Evolutionary conservation across 1,140 invertebrate genomes (phyloP).

Genomic region (Drosophila sp.): DNA sequence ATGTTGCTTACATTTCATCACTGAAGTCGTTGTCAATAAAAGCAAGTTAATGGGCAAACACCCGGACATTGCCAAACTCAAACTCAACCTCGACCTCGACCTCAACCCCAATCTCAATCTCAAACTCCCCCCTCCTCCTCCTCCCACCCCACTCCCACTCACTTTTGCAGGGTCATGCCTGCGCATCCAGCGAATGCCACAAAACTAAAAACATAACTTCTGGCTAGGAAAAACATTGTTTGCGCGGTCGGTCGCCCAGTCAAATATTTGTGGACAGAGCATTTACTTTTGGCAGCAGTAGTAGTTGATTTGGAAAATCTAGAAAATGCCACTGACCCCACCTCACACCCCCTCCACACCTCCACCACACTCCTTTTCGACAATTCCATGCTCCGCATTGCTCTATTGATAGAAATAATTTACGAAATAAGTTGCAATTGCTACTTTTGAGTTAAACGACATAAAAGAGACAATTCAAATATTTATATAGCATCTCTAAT

Average conservation of each 20-base stretch:
- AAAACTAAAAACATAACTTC: constrained; percentile 74
- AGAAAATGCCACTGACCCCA: constrained; percentile 26
- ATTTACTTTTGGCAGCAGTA: constrained; percentile 49
- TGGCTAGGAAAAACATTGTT: constrained; percentile 71
- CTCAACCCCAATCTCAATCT: background rate
- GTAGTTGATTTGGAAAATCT: constrained; percentile 60
- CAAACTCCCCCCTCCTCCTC: background rate
- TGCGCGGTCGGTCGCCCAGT: constrained; percentile 55
- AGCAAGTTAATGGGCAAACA: constrained; percentile 78
- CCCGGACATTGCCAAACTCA: constrained; percentile 9
- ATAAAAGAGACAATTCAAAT: constrained; percentile 7
- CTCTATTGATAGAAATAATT: constrained; percentile 19
- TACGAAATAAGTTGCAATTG: background rate
- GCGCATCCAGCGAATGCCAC: constrained; percentile 25
- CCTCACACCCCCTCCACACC: background rate
- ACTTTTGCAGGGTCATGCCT: background rate
- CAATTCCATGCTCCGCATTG: background rate
- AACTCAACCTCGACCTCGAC: too few relatives aligned
- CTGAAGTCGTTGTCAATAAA: constrained; percentile 79
- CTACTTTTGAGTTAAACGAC: constrained; percentile 22
- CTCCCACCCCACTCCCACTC: too few relatives aligned
- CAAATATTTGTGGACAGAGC: constrained; percentile 74
- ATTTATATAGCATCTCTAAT: constrained; percentile 2
- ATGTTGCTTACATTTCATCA: constrained; percentile 83
- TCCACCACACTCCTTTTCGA: too few relatives aligned